Base-by-base conservation (phyloP, 2,797 vertebrate genomes). In the Lepus townsendii region DNA sequence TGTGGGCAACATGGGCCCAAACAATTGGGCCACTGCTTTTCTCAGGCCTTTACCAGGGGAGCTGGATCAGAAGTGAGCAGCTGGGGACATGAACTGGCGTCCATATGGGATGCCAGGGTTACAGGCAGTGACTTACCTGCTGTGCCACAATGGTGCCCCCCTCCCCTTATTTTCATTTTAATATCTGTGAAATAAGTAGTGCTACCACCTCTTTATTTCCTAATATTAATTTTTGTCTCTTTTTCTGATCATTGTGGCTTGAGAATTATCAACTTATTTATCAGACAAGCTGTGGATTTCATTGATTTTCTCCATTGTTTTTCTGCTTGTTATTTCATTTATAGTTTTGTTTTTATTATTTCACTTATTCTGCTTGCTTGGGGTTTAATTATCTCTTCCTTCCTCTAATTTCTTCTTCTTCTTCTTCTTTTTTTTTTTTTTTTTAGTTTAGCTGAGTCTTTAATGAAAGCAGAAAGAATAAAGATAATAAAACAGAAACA, bases 381-480 rank as follows among this genome's bases (percentile, higher is more conserved):
- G 27, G 14, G 30, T 60, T 71, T 82, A 73, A 72, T 30, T 71
- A 47, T 47, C 42, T 47, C 7, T 47, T 47, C 42, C 42, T 47
- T 47, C 42, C 42, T 47, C 42, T 47, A 42, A 42, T 42, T 42
- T 42, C 38, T 35, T 35, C 35, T 35, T 35, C 35, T 35, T 35
- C 35, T 35, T 35, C 35, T 35, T 35, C 35, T 32, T 42, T 42
- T 42, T 9, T 42, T 47, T 47, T 47, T 47, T 47, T 47, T 47
- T 47, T 47, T 47, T 47, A 47, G 42, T 47, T 47, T 47, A 47
- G 30, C 35, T 68, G 77, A 76, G 2, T 35, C 20, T 88, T 57
- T 91, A 50, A 20, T 82, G 50, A 85, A 93, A 88, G 27, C 19
- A 95, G 27, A 86, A 90, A 91, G 50, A 93, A 66, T 19, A 85